Evolutionary conservation across 1,140 invertebrate species (phyloP).

Genomic region (Trachelipus rathkii): DNA sequence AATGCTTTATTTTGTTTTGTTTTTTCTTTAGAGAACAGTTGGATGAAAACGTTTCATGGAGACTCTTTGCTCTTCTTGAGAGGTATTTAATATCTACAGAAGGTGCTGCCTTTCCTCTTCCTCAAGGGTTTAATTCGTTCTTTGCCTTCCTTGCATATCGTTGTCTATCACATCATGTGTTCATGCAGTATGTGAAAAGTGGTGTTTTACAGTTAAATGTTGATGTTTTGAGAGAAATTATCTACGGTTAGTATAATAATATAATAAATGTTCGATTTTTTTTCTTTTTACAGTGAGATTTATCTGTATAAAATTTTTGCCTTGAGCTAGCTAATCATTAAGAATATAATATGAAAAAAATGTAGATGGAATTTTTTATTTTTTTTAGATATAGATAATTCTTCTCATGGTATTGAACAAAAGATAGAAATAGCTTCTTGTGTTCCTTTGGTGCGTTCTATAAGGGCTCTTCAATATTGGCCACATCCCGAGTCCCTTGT

Average conservation of each 20-base stretch:
- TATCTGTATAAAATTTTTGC: neutral
- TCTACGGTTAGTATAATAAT: conserved; percentile 59
- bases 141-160: conserved; percentile 77
- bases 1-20: neutral
- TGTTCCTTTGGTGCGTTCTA: conserved; percentile 67
- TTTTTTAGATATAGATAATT: conserved; percentile 61
- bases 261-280: neutral
- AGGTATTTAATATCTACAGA: conserved; percentile 71
- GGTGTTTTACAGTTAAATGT: conserved; percentile 79
- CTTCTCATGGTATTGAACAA: conserved; percentile 59
- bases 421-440: conserved; percentile 69
- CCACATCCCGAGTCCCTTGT: conserved; percentile 69
- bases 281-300: neutral
- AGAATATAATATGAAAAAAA: neutral
- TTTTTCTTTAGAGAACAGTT: conserved; percentile 64
- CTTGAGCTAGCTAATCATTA: neutral
- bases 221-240: conserved; percentile 76
- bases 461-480: conserved; percentile 72
- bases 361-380: neutral
- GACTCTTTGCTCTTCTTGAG: conserved; percentile 68
- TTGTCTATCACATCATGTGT: conserved; percentile 67
- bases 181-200: conserved; percentile 71
- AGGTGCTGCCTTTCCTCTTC: conserved; percentile 72
- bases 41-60: conserved; percentile 60
- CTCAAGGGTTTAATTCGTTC: conserved; percentile 79